Base-by-base conservation (phyloP, 2,113 vertebrate genomes). In the Andinoacara biseriatus region DNA sequence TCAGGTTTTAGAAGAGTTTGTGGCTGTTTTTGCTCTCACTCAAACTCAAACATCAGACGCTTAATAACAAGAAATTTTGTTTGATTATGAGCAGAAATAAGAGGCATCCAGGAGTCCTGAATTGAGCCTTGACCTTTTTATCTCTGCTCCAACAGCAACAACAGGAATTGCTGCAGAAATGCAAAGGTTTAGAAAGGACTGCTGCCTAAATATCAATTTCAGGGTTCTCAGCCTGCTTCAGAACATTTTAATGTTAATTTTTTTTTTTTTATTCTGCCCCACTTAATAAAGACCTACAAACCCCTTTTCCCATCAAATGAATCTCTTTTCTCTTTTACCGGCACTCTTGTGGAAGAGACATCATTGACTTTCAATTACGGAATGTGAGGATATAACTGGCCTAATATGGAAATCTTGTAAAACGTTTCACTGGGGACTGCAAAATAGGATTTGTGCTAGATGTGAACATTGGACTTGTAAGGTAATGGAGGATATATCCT, bases 401-500 rank as follows among this genome's bases (percentile, higher is more conserved):
- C 87, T 89, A 38, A 85, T 84, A 88, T 86, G 82, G 79, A 91
- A 91, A 90, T 89, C 86, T 74, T 81, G 78, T 88, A 77, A 91
- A 87, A 82, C 18, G 7, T 87, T 85, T 89, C 80, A 84, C 82
- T 52, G 56, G 72, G 74, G 78, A 74, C 74, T 29, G 33, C 43
- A 15, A 76, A 89, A 88, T 87, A 77, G 63, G 79, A 90, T 92
- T 87, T 87, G 81, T 29, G 20, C 59, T 52, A 7, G 40, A 75
- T 58, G 78, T 76, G 75, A 90, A 86, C 76, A 58, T 22, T 26
- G 56, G 81, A 57, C 58, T 84, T 67, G 54, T 67, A 43, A 81
- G 81, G 74, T 93, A 92, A 94, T 92, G 83, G 86, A 83, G 65
- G 77, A 87, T 74, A 84, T 74, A 89, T 87, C 89, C 80, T 58